Conservation (phyloP, 2,113 vertebrate species). For the Nesospiza acunhae region DNA sequence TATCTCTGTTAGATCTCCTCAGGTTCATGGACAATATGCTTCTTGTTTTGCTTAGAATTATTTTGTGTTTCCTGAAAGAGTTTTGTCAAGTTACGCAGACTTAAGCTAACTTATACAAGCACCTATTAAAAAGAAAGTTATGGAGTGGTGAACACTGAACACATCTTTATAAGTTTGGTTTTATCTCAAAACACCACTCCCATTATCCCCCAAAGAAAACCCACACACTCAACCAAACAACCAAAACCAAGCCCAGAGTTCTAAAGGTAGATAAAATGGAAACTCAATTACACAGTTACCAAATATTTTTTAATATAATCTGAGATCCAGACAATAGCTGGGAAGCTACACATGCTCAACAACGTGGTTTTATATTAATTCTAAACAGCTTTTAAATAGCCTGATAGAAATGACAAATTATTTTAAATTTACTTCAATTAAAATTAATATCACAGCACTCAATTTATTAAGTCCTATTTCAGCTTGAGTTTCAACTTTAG, state of each 20-base stretch:
- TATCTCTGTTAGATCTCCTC: neutral
- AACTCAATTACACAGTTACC: neutral
- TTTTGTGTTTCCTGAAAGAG: neutral
- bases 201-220: neutral
- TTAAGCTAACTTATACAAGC: neutral
- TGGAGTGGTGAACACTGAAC: neutral
- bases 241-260: neutral
- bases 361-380: neutral
- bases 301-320: neutral
- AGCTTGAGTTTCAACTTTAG: neutral
- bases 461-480: neutral
- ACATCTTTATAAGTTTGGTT: neutral
- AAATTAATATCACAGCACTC: neutral
- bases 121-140: neutral
- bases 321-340: neutral
- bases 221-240: neutral
- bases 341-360: neutral
- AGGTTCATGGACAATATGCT: neutral
- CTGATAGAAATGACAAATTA: neutral
- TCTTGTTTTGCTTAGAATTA: neutral
- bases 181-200: neutral
- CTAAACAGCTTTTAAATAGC: neutral
- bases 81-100: neutral
- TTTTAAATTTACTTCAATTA: neutral
- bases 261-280: neutral